Base-by-base conservation (phyloP, 2,113 vertebrate species). In the Pionites leucogaster region DNA sequence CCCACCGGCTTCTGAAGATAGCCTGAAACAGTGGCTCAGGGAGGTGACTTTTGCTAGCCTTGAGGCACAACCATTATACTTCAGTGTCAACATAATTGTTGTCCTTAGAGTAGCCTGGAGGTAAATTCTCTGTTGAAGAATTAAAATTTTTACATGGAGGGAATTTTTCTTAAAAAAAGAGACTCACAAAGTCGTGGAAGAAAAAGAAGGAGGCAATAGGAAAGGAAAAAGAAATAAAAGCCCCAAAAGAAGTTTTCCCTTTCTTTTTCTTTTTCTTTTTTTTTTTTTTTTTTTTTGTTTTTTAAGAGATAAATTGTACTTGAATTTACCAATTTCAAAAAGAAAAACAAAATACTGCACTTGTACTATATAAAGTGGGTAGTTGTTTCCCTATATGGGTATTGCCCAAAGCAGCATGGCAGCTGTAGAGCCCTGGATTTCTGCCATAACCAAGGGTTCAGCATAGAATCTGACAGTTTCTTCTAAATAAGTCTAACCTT, bases 201-300 rank as follows among this genome's bases (percentile, higher is more conserved):
- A 2, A 60, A 69, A 39, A 59, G 3, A 41, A 55, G 4, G 2
- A 37, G 3, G 69, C 9, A n/a, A 59, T 59, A 46, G 3, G 3
- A 35, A 19, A 33, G 6, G 7, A 75, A 25, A 76, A 49, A 82
- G 35, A 2, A 31, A 3, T 1, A 19, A 35, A 59, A 65, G 4
- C 1, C 1, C 1, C 20, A 47, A 17, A 69, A 62, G 3, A 71
- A 28, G 6, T 4, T 81, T 60, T 46, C 1, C 1, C 0, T 17
- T 23, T 11, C 37, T 0, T 17, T 23, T 11, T 41, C 41, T 42
- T 17, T 33, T 17, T 29, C 6, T 37, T 29, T 7, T 39, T 46
- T 52, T 13, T 4, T 44, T 4, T 9, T 44, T 47, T 47, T 13
- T 28, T 31, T 44, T 31, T 31, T 9, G 19, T 16, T 64, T 17